These are phyloP conservation scores for Lamproptera curius DNA, from an alignment of 2,888 invertebrate genomes.

Conservation along the genomic window DNA sequence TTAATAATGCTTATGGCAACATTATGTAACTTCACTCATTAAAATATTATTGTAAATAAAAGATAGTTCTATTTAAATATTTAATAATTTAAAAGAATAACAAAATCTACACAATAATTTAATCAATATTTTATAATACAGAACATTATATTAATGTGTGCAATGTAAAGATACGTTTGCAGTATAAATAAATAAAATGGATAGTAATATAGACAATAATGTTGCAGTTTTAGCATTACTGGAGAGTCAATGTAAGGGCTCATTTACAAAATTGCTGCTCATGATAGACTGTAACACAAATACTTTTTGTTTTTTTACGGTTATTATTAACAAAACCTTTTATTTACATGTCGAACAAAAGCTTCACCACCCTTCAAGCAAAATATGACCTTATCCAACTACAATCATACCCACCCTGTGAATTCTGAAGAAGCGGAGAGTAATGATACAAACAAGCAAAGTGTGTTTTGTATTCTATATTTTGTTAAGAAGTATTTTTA, in stretches of 20 bases:
- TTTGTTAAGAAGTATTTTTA: background rate
- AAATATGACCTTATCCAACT: constrained; percentile 39
- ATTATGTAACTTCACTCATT: too few species aligned
- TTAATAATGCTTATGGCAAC: too few species aligned
- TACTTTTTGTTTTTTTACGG: background rate
- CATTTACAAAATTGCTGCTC: background rate
- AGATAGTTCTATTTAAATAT: too few species aligned
- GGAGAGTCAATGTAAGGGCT: constrained; percentile 49
- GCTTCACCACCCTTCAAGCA: constrained; percentile 45
- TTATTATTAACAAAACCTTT: background rate
- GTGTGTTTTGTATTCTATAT: constrained; percentile 33
- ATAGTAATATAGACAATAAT: constrained; percentile 53
- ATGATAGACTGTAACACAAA: too few species aligned
- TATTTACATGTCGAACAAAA: constrained; percentile 21
- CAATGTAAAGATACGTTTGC: too few species aligned
- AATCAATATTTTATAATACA: too few species aligned
- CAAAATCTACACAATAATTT: too few species aligned
- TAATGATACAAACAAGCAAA: constrained; percentile 51
- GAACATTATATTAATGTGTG: too few species aligned
- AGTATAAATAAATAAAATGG: too few species aligned
- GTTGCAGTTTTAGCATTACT: constrained; percentile 55
- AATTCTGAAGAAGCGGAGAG: constrained; percentile 45
- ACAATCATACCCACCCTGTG: constrained; percentile 36
- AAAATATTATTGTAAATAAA: too few species aligned
- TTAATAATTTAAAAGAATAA: too few species aligned